Evolutionary conservation across 1,140 invertebrate genomes (phyloP).

Genomic region (Coptotermes formosanus): DNA sequence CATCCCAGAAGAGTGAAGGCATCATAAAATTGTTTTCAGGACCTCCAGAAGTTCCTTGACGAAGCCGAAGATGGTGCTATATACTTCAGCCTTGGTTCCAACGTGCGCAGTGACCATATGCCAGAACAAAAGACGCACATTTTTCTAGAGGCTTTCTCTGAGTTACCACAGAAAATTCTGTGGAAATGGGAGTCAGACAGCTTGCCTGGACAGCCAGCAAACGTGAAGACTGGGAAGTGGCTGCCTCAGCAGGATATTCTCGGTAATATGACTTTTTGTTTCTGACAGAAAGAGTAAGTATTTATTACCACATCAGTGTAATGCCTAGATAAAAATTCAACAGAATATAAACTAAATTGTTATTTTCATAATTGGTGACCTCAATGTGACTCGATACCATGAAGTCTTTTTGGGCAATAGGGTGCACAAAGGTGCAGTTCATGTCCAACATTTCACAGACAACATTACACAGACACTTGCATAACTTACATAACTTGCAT

Average conservation of each 20-base stretch:
- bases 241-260: conserved; percentile 62
- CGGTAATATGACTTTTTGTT: conserved; percentile 40
- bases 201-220: conserved; percentile 54
- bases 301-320: too few species aligned
- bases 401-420: too few species aligned
- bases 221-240: conserved; percentile 61
- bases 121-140: conserved; percentile 17
- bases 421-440: too few species aligned
- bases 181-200: conserved; percentile 59
- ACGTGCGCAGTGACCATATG: conserved; percentile 25
- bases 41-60: conserved; percentile 33
- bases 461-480: too few species aligned
- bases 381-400: too few species aligned
- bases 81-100: conserved; percentile 33
- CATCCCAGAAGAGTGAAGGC: too few species aligned
- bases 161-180: conserved; percentile 53
- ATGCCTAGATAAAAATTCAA: too few species aligned
- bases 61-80: conserved; percentile 26
- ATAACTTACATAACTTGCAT: too few species aligned
- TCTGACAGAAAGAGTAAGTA: background rate
- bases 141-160: conserved; percentile 41
- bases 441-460: too few species aligned
- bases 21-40: background rate
- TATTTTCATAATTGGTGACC: too few species aligned
- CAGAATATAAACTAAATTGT: too few species aligned